phyloP scores from a whole-genome alignment of 2,797 vertebrate genomes.

The Salmo trutta region DNA sequence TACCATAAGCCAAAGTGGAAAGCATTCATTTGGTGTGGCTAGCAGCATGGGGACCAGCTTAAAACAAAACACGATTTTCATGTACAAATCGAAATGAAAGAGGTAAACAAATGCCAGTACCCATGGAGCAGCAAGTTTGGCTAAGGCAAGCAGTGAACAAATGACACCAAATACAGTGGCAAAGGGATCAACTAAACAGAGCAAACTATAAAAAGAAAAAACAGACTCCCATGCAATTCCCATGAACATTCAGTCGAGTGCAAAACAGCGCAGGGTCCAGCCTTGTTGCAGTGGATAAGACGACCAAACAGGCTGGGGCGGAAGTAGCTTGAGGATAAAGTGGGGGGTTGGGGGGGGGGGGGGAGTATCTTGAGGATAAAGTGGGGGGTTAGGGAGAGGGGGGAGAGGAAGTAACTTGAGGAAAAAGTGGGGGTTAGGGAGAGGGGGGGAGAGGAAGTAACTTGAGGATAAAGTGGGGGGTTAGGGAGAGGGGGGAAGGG shows the following conservation, averaged over 20 bases:
- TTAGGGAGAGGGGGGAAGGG: too few relatives aligned
- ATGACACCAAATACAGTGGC: conserved; percentile 35
- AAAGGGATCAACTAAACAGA: conserved; percentile 47
- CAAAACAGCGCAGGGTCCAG: conserved; percentile 58
- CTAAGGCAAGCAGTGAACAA: conserved; percentile 16
- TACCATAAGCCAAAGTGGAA: not conserved
- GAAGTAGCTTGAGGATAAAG: not conserved
- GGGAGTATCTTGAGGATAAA: too few relatives aligned
- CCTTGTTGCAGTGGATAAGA: conserved; percentile 31
- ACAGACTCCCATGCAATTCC: conserved; percentile 32
- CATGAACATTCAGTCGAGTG: conserved; percentile 23
- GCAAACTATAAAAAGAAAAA: conserved; percentile 62
- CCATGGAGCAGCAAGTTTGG: conserved; percentile 27
- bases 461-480: too few relatives aligned
- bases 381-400: too few relatives aligned
- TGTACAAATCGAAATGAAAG: conserved; percentile 28
- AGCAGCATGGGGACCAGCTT: not conserved
- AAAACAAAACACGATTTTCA: not conserved
- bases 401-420: too few relatives aligned
- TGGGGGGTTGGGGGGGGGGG: not conserved
- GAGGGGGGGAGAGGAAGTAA: too few relatives aligned
- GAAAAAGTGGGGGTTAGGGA: too few relatives aligned
- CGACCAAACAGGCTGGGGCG: conserved; percentile 14
- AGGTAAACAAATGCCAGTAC: conserved; percentile 27
- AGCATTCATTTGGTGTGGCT: not conserved